Base-by-base conservation (phyloP, 2,888 invertebrate species). In the Diogma glabrata region DNA sequence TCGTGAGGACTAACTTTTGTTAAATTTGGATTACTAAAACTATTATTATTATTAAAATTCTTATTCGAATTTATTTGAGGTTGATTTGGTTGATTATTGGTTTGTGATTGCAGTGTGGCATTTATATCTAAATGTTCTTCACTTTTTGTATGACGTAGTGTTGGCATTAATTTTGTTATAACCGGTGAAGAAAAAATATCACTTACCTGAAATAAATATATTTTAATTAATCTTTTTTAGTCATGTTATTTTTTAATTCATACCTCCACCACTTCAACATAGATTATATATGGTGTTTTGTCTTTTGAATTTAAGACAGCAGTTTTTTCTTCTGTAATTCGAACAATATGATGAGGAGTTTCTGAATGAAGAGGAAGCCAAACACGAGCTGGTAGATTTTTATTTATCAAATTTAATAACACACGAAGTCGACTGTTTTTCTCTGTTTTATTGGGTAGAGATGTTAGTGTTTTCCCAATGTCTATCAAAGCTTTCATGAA, bases 271-370 rank as follows among this genome's bases (percentile, higher is more conserved):
- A 95, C 94, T 74, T 99, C 99, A 52, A 97, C 89, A 72, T 97
- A 99, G 66, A 99, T 87, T 64, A 99, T 89, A 72, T 94, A 99
- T 0, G 99, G 99, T 47, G 97, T 95, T 55, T 70, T 70, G 56
- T 70, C 70, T 61, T 99, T 99, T 59, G 96, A 96, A 72, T 99
- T 99, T 57, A 99, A 82, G 51, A 99, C 96, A 49, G 96, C 96
- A 55, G 95, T 94, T 57, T 93, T 92, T 64, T 93, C 92, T 53
- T 93, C 93, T 40, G 97, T 96, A 72, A 99, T 93, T 70, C 97
- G 78, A 47, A 99, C 86, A 60, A 99, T 87, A 65, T 93, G 87
- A 73, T 99, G 97, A 49, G 90, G 84, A 60, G 76, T 74, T 50
- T 65, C 62, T 58, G 84, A 84, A 68, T 92, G 86, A 46, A 97